Base-by-base conservation (phyloP, 1,140 invertebrate species). In the Aradophagus sp. region DNA sequence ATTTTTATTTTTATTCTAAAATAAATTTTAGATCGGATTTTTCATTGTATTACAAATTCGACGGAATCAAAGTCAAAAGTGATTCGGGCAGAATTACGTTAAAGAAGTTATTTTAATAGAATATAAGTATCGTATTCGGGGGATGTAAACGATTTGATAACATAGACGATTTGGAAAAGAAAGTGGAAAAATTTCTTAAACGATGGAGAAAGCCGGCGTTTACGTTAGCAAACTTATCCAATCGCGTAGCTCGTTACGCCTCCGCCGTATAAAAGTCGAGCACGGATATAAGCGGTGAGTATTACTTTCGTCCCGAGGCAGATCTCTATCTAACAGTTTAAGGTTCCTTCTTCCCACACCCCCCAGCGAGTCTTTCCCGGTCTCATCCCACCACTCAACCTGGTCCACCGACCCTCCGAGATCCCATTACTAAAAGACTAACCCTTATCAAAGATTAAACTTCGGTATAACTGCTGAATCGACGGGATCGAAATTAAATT, bases 401-500 rank as follows among this genome's bases (percentile, higher is more conserved):
- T 66, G 66, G 61, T 67, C 68, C 63, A 50, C 59, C 73, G 68
- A 63, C 73, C 68, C 79, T 77, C 79, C 66, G 61, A 73, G 80
- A 86, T 82, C 80, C 85, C 82, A 86, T 86, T 86, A 86, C 83
- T 83, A 85, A 85, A 84, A 85, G 82, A 85, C 84, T 84, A 87
- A 87, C 82, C 85, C 86, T 87, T 87, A 87, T 88, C 87, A 87
- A 86, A 88, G 87, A 87, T 87, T 87, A 87, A 87, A 87, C 86
- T 87, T 87, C 56, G 75, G 81, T 86, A 86, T 86, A 86, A 86
- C 81, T 87, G 86, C 86, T 87, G 87, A 88, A 87, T 87, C 86
- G 85, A 87, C 87, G 81, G 84, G 84, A 86, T 87, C 80, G 86
- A 87, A 88, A 88, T 88, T 88, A 88, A 88, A 88, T 88, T 87